Evolutionary conservation across 1,140 invertebrate species (phyloP).

Genomic region (Listronotus bonariensis): DNA sequence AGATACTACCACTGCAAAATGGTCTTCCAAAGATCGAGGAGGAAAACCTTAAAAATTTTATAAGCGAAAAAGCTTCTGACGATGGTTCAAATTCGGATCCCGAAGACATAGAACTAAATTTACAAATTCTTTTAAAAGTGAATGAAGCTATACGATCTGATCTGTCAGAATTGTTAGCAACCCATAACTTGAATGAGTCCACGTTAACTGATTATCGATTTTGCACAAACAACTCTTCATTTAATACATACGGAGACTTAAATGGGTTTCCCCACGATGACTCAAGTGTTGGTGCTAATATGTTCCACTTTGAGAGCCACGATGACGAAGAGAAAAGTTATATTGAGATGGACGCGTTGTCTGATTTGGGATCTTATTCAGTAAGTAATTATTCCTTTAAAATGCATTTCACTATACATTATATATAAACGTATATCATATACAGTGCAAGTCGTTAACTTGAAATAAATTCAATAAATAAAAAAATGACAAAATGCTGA

Average conservation of each 20-base stretch:
- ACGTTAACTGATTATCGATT: conserved; percentile 16
- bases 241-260: conserved; percentile 16
- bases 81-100: conserved; percentile 24
- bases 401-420: not conserved
- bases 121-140: conserved; percentile 38
- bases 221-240: conserved; percentile 9
- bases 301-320: conserved; percentile 11
- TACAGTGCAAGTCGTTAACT: no score
- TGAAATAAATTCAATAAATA: no score
- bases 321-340: conserved; percentile 28
- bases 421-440: no score
- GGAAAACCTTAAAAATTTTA: conserved; percentile 7
- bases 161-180: conserved; percentile 42
- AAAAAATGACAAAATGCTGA: no score
- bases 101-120: conserved; percentile 35
- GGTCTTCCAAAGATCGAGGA: conserved; percentile 32
- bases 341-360: conserved; percentile 26
- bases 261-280: conserved; percentile 26
- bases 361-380: conserved; percentile 28
- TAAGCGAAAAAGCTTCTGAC: not conserved
- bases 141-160: conserved; percentile 45
- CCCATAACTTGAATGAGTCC: conserved; percentile 25
- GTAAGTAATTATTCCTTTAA: conserved; percentile 17
- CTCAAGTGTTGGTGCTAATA: conserved; percentile 14
- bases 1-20: not conserved